Evolutionary conservation across 2,797 vertebrate species (phyloP).

Genomic region (Phaenicophaeus curvirostris): DNA sequence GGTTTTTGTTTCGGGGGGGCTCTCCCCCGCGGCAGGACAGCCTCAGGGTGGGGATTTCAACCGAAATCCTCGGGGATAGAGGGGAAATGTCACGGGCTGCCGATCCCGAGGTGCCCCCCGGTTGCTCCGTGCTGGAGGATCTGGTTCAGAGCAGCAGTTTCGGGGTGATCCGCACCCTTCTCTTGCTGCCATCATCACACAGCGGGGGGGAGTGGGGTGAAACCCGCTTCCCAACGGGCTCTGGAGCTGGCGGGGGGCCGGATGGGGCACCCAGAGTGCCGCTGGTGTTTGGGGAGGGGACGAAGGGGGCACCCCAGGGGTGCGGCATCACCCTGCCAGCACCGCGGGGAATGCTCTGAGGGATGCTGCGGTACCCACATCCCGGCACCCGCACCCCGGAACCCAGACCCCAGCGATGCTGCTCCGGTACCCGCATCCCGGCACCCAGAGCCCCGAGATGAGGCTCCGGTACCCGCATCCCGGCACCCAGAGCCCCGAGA

Average conservation of each 20-base stretch:
- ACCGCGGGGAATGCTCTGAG: background rate
- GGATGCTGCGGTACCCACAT: too few species aligned
- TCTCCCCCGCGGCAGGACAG: background rate
- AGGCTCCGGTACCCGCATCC: too few species aligned
- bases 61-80: background rate
- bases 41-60: background rate
- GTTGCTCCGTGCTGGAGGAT: background rate
- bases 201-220: fast-evolving
- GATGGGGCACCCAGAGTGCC: background rate
- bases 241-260: background rate
- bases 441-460: too few species aligned
- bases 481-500: too few species aligned
- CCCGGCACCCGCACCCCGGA: too few species aligned
- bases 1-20: background rate
- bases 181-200: background rate
- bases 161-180: background rate
- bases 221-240: fast-evolving
- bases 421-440: too few species aligned
- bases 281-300: background rate
- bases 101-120: background rate
- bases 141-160: background rate
- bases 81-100: background rate
- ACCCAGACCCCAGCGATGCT: too few species aligned
- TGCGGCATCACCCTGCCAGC: background rate
- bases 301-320: background rate